Base-by-base conservation (phyloP, 2,888 invertebrate species). In the Dryadula phaetusa region DNA sequence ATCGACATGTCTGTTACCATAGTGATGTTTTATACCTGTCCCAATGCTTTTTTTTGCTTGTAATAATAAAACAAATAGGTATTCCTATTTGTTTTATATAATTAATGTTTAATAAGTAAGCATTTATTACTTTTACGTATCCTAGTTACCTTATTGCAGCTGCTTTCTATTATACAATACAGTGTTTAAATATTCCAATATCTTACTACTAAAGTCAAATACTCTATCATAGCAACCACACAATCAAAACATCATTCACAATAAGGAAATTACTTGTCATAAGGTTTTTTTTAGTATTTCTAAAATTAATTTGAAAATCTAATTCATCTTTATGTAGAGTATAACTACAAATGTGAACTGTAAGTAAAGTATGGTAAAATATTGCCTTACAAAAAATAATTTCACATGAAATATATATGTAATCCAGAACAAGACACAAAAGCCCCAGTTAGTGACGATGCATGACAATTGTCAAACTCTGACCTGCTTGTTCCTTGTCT, bases 381-480 rank as follows among this genome's bases (percentile, higher is more conserved):
- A 5, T 28, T n/a, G 44, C 32, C 14, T 60, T 18, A 16, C 16
- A 10, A 42, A 44, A 54, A 20, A 22, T 22, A 44, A 64, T 64
- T 20, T 7, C 8, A 32, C 22, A 42, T 54, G 20, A 46, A 37
- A 54, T 28, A 14, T 16, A 14, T 12, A 47, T 18, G 46, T 12
- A 25, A 63, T 56, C 22, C 22, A 56, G 16, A 25, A 56, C 58
- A 42, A 47, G 18, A 58, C 46, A 65, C 60, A 60, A 60, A 60
- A 80, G 80, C 80, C 77, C 79, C 75, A 75, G 87, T 91, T 90
- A 89, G 86, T 88, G 77, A 84, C 84, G 80, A 88, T 87, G 87
- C 86, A 88, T 88, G 87, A 67, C 70, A 66, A 53, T 75, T 64
- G 70, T 70, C 62, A 67, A 72, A 71, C 67, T 78, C 88, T 89